Evolutionary conservation across 2,888 invertebrate species (phyloP), one percentile per base, ranked within the genome.

Genomic region (Eupsilia transversa): DNA sequence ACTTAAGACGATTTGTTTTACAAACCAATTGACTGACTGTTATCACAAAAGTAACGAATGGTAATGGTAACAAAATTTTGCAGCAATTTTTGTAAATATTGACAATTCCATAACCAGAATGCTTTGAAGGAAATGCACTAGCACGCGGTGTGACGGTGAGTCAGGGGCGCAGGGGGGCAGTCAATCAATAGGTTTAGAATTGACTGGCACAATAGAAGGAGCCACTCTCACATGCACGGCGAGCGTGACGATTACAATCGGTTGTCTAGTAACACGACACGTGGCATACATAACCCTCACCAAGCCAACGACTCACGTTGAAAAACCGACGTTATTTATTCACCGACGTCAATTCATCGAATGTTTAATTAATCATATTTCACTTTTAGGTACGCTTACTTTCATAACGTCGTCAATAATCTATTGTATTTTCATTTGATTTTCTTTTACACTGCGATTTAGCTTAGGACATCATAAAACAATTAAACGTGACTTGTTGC

Each of bases 171-270:
- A 88, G 89, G 89, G 83, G 87, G 82, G 87, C 86, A 92, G 90
- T 92, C 93, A 95, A 95, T 95, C 95, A 93, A 94, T 94, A 94
- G 90, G 88, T 87, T 87, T 84, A 82, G 85, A 88, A 90, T 88
- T 87, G 91, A 85, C 88, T 86, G 81, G 86, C 88, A 89, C 91
- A 89, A 91, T 88, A 84, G 86, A 88, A 87, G 86, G 88, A 86
- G 86, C 78, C 79, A 80, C 83, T 85, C 79, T 86, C 79, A 86
- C 89, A 89, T 87, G 89, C 88, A 88, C 77, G 83, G 71, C 74
- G 80, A 63, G 79, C 70, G 67, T 84, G 80, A 82, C 80, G 85
- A 85, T 86, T 86, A 84, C 78, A 84, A 87, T 82, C 72, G 80
- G 82, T 87, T 88, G 88, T 86, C 80, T 85, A 83, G 85, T 85